A percentile compares a stretch with the other conserved stretches of the same genome.
Conservation (phyloP, 2,797 vertebrate genomes). For the Spinibarbus caldwelli region DNA sequence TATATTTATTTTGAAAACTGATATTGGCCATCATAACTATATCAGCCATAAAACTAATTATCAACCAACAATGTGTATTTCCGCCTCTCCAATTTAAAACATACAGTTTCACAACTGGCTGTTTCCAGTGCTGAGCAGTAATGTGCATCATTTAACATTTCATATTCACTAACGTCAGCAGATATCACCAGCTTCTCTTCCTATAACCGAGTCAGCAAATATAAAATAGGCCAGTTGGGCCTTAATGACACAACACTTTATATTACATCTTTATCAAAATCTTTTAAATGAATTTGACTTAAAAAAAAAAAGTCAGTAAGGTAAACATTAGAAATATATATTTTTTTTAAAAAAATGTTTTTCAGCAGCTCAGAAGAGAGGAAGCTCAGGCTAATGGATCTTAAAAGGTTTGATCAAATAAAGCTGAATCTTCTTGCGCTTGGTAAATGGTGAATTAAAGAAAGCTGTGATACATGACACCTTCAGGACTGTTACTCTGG, state of each 20-base stretch:
- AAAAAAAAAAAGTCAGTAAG: too few relatives aligned
- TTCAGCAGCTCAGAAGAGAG: background rate
- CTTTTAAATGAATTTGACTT: background rate
- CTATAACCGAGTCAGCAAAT: background rate
- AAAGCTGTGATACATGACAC: background rate
- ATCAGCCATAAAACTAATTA: background rate
- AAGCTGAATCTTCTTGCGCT: background rate
- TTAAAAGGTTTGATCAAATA: conserved; percentile 5
- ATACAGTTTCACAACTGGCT: background rate
- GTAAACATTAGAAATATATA: too few relatives aligned
- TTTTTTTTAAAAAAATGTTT: background rate
- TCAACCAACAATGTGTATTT: background rate
- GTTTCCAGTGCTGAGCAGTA: background rate
- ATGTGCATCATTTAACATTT: background rate
- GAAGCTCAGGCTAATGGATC: conserved; percentile 13
- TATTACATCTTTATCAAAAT: background rate
- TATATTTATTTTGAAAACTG: background rate
- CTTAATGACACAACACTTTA: background rate
- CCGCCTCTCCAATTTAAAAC: background rate
- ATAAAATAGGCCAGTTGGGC: background rate
- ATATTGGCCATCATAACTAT: background rate
- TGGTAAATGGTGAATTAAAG: background rate
- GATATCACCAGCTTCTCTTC: background rate
- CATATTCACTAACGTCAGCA: background rate
- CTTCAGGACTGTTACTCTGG: background rate